These are phyloP conservation scores for Sylvicola fuscatus DNA, from an alignment of 2,888 invertebrate genomes.

Conservation along the genomic window DNA sequence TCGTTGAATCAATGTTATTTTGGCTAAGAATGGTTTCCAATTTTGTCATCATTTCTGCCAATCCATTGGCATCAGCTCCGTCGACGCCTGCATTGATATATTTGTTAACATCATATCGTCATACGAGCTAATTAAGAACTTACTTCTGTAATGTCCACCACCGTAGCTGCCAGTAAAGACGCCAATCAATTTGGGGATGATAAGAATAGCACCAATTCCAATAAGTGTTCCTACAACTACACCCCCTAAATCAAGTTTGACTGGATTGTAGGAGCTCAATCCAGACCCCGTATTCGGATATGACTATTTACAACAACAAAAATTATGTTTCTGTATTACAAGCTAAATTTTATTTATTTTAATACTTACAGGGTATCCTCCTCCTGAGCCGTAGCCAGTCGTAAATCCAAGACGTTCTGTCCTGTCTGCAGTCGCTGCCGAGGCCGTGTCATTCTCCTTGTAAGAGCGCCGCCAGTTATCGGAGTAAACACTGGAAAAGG, in stretches of 20 bases:
- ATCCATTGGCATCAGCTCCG: constrained; percentile 31
- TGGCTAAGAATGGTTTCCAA: constrained; percentile 43
- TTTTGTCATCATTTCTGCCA: constrained; percentile 40
- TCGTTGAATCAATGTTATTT: constrained; percentile 49
- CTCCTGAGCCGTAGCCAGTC: constrained; percentile 19
- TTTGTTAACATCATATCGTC: constrained; percentile 1
- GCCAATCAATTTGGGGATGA: constrained; percentile 58
- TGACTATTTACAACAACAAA: constrained; percentile 13
- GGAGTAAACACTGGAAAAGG: constrained; percentile 2
- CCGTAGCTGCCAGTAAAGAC: constrained; percentile 46
- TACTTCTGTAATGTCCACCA: constrained; percentile 44
- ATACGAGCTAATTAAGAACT: constrained; percentile 18
- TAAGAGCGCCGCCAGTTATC: constrained; percentile 19
- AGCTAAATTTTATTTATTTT: neutral
- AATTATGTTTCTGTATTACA: constrained; percentile 5
- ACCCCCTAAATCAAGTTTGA: constrained; percentile 65
- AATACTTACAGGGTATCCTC: neutral
- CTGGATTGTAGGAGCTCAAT: constrained; percentile 44
- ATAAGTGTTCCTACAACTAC: constrained; percentile 59
- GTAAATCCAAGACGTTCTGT: constrained; percentile 21
- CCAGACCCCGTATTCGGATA: constrained; percentile 23
- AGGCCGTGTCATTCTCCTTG: constrained; percentile 11
- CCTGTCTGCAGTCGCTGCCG: constrained; percentile 18
- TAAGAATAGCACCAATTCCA: constrained; percentile 59
- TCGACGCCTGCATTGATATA: constrained; percentile 16